Evolutionary conservation across 2,797 vertebrate genomes (phyloP).

Genomic region (Pantherophis vulpinus): DNA sequence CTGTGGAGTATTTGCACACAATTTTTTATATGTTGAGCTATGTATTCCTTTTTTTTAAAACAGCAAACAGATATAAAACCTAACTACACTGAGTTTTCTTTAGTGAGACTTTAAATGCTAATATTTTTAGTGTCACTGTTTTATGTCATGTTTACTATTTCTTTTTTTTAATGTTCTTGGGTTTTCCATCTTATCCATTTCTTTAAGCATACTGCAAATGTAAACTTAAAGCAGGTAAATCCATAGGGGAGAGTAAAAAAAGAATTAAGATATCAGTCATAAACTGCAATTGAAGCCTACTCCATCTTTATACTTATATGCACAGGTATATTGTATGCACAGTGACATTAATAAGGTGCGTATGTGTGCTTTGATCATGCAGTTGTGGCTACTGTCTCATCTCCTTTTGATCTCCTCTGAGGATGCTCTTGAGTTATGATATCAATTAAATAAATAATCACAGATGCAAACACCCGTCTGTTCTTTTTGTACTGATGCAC

Average conservation of each 20-base stretch:
- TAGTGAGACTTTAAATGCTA: neutral
- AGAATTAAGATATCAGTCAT: neutral
- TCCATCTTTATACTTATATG: neutral
- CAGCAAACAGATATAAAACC: neutral
- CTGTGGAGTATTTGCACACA: neutral
- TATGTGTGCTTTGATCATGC: neutral
- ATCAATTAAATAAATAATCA: neutral
- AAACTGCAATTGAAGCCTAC: neutral
- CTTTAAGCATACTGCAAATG: neutral
- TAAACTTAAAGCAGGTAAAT: neutral
- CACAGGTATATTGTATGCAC: neutral
- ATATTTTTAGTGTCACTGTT: neutral
- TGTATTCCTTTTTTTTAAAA: neutral
- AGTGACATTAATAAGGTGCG: neutral
- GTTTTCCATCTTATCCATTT: neutral
- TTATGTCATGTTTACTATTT: neutral
- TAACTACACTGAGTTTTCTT: neutral
- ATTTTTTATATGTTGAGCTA: neutral
- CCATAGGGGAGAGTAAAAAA: neutral
- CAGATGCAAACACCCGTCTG: neutral
- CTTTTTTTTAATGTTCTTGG: neutral
- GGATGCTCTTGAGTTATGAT: neutral
- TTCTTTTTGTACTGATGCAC: neutral
- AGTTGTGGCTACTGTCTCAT: neutral
- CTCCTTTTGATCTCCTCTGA: neutral